These are phyloP conservation scores for Oryzias celebensis DNA, from an alignment of 2,113 vertebrate genomes.

Conservation along the genomic window DNA sequence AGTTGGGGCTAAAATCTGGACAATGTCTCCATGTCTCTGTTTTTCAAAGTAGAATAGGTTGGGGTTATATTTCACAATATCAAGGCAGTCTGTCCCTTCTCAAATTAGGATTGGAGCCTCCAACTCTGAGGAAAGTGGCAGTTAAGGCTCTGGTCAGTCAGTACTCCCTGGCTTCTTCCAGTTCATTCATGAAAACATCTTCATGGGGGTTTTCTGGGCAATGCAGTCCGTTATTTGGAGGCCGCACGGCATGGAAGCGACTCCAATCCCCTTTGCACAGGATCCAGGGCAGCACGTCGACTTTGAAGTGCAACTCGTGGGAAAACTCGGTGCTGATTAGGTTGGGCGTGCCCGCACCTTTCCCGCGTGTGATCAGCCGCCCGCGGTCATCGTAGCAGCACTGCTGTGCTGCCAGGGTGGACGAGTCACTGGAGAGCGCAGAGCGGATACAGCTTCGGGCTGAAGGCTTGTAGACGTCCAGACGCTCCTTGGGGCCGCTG, in stretches of 20 bases:
- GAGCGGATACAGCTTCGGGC: constrained; percentile 88
- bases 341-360: constrained; percentile 86
- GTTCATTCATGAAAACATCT: constrained; percentile 87
- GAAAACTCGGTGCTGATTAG: constrained; percentile 92
- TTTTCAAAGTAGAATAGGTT: constrained; percentile 11
- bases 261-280: constrained; percentile 95
- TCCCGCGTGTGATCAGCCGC: constrained; percentile 87
- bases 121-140: constrained; percentile 44
- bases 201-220: constrained; percentile 85
- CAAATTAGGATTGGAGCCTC: constrained; percentile 47
- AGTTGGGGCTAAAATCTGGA: constrained; percentile 32
- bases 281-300: constrained; percentile 92
- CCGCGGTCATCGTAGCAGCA: constrained; percentile 87
- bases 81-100: constrained; percentile 32
- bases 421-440: constrained; percentile 80
- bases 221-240: constrained; percentile 85
- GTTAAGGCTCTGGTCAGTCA: constrained; percentile 70
- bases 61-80: constrained; percentile 27
- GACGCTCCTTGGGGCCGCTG: constrained; percentile 83
- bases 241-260: constrained; percentile 83
- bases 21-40: constrained; percentile 37
- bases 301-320: constrained; percentile 90
- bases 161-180: constrained; percentile 91
- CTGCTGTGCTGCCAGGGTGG: constrained; percentile 87
- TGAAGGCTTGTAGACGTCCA: constrained; percentile 90